These are phyloP conservation scores for Aethes cnicana DNA, from an alignment of 2,888 invertebrate species.

Conservation along the genomic window DNA sequence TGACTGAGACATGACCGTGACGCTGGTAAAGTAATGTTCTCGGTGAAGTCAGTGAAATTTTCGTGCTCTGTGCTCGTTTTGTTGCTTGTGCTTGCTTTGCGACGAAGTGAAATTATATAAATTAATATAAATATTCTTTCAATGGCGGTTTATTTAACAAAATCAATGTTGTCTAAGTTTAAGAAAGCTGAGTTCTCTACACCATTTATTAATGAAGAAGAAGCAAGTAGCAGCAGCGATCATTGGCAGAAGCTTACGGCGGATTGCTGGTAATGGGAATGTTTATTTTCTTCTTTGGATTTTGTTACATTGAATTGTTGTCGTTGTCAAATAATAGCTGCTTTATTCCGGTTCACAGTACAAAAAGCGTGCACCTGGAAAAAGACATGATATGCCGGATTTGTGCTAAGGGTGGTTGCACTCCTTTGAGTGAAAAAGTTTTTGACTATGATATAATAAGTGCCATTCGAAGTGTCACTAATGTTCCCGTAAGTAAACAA, in stretches of 20 bases:
- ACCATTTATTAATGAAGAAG: conserved; percentile 44
- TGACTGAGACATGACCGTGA: too few species aligned
- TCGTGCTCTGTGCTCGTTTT: too few species aligned
- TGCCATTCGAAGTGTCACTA: conserved; percentile 63
- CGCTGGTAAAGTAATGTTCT: too few species aligned
- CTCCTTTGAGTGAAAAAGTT: conserved; percentile 62
- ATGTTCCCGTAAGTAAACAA: conserved; percentile 68
- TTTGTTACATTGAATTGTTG: too few species aligned
- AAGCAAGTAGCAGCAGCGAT: conserved; percentile 45
- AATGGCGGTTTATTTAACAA: conserved; percentile 72
- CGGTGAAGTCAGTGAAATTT: too few species aligned
- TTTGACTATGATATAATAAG: conserved; percentile 64
- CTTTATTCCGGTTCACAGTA: conserved; percentile 45
- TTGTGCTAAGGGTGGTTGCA: conserved; percentile 65
- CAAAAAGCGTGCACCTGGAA: conserved; percentile 50
- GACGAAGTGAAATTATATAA: neutral
- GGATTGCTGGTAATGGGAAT: conserved; percentile 46
- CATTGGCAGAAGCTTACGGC: conserved; percentile 65
- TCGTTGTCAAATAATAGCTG: neutral
- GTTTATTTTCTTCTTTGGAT: too few species aligned
- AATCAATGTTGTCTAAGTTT: conserved; percentile 65
- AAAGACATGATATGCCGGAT: conserved; percentile 70
- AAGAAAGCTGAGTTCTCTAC: conserved; percentile 57
- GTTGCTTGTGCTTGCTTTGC: neutral
- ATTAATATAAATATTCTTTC: conserved; percentile 13